Conservation (phyloP, 2,113 vertebrate species). For the Nothoprocta perdicaria region DNA sequence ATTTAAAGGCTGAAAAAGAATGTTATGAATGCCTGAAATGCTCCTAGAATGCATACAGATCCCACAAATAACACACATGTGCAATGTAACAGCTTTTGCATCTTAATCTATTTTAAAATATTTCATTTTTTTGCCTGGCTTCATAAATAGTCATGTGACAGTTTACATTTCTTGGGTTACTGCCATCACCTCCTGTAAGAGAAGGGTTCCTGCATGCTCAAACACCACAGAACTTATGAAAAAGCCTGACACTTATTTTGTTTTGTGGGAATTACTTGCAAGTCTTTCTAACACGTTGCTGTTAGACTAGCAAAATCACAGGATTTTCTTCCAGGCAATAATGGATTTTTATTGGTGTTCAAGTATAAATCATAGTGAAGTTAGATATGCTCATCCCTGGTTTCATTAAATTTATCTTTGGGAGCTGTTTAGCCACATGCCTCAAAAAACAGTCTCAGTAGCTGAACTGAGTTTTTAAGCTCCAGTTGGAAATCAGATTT, state of each 20-base stretch:
- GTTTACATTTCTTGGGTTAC: not conserved
- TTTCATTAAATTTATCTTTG: not conserved
- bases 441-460: not conserved
- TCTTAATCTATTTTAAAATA: not conserved
- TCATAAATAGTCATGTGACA: not conserved
- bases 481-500: not conserved
- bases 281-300: not conserved
- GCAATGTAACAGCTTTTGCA: not conserved
- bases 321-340: not conserved
- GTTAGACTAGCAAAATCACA: not conserved
- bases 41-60: not conserved
- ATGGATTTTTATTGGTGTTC: not conserved
- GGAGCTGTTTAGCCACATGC: not conserved
- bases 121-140: not conserved
- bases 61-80: fast-evolving
- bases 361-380: not conserved
- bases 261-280: not conserved
- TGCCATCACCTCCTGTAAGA: not conserved
- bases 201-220: not conserved
- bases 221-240: not conserved
- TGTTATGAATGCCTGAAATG: not conserved
- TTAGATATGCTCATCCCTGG: not conserved
- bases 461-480: not conserved
- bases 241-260: not conserved
- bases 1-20: not conserved